These are phyloP conservation scores for Macrocentrus cingulum DNA, from an alignment of 1,140 invertebrate species.

Conservation along the genomic window DNA sequence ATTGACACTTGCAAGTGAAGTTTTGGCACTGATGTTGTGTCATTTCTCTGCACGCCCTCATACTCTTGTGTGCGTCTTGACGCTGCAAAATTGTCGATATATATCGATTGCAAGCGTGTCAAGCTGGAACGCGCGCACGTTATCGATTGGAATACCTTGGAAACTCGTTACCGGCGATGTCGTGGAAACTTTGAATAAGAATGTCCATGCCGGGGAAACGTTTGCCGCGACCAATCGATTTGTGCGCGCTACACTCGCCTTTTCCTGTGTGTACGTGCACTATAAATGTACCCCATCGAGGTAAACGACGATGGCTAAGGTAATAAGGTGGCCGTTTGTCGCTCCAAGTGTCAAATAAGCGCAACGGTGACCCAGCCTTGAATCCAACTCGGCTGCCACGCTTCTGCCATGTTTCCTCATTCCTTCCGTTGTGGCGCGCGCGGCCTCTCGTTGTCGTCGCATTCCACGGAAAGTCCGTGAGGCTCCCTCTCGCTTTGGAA, in stretches of 20 bases:
- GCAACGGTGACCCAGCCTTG: conserved; percentile 40
- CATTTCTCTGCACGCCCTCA: not conserved
- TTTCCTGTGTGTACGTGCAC: conserved; percentile 9
- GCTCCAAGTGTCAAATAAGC: conserved; percentile 56
- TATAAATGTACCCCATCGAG: conserved; percentile 2
- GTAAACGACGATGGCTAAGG: conserved; percentile 37
- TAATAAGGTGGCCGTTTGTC: conserved; percentile 58
- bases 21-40: not conserved
- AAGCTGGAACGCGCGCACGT: conserved; percentile 5
- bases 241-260: not conserved
- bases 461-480: conserved; percentile 17
- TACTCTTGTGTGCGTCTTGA: not conserved
- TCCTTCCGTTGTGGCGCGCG: conserved; percentile 1
- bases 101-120: conserved; percentile 4
- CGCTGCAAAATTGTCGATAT: not conserved
- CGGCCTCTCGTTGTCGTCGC: conserved; percentile 10
- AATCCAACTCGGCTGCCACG: not conserved
- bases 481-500: conserved; percentile 12
- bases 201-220: conserved; percentile 24
- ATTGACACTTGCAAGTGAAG: no score
- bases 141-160: conserved; percentile 31
- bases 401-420: conserved; percentile 22
- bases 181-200: conserved; percentile 32
- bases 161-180: conserved; percentile 28
- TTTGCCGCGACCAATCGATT: conserved; percentile 26